These are phyloP conservation scores for Acleris cristana DNA, from an alignment of 2,888 invertebrate genomes.

Conservation along the genomic window DNA sequence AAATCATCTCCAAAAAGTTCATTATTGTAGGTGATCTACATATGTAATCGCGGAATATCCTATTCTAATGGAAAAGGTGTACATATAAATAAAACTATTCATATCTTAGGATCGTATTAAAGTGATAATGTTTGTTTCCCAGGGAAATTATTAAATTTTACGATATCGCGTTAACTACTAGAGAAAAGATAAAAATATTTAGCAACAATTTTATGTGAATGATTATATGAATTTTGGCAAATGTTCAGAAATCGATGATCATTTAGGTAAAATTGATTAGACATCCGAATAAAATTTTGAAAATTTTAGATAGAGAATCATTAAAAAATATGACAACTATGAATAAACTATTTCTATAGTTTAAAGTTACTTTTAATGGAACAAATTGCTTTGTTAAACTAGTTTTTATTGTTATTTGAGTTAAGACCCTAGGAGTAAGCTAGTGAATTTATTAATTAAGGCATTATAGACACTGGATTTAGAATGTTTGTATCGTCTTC, in stretches of 20 bases:
- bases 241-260: constrained; percentile 36
- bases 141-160: constrained; percentile 80
- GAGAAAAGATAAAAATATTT: constrained; percentile 50
- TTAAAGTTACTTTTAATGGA: constrained; percentile 29
- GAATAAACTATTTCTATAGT: constrained; percentile 38
- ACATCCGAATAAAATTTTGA: constrained; percentile 44
- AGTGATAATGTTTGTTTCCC: constrained; percentile 80
- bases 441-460: constrained; percentile 40
- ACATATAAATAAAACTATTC: constrained; percentile 76
- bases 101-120: constrained; percentile 80
- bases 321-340: constrained; percentile 43
- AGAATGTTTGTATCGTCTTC: constrained; percentile 77
- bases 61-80: constrained; percentile 58
- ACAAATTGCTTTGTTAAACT: constrained; percentile 37
- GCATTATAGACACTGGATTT: constrained; percentile 52
- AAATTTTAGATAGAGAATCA: constrained; percentile 52
- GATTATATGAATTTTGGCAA: constrained; percentile 47
- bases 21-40: constrained; percentile 46
- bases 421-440: constrained; percentile 32
- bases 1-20: constrained; percentile 22
- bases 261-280: constrained; percentile 46
- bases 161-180: constrained; percentile 77
- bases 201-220: constrained; percentile 58
- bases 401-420: constrained; percentile 26
- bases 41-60: constrained; percentile 44